Conservation (phyloP, 2,797 vertebrate genomes). For the Leuciscus waleckii region DNA sequence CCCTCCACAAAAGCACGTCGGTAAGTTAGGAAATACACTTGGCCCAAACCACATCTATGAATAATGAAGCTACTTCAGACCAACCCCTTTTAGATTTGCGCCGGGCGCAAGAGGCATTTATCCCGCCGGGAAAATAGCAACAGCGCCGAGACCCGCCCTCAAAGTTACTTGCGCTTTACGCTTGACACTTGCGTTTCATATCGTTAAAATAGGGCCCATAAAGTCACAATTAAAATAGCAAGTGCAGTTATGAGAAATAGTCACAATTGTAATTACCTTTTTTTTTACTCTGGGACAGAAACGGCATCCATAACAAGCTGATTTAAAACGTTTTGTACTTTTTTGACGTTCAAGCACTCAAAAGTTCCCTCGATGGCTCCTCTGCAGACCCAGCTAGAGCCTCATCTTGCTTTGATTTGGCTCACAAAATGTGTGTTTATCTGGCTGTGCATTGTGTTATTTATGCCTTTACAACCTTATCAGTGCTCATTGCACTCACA, state of each 20-base stretch:
- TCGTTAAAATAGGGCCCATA: too few relatives aligned
- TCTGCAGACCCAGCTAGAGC: not conserved
- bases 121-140: too few relatives aligned
- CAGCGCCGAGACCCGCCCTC: too few relatives aligned
- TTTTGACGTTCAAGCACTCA: not conserved
- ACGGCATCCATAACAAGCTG: not conserved
- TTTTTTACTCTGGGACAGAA: not conserved
- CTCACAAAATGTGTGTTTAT: conserved; percentile 6
- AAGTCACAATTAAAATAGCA: not conserved
- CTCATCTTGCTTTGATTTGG: not conserved
- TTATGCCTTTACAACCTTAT: conserved; percentile 34
- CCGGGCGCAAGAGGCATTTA: too few relatives aligned
- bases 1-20: too few relatives aligned
- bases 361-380: not conserved
- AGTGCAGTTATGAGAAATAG: not conserved
- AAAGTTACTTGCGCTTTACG: too few relatives aligned
- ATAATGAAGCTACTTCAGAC: too few relatives aligned
- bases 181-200: too few relatives aligned
- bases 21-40: too few relatives aligned
- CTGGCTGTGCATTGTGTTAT: conserved; percentile 5
- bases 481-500: conserved; percentile 15
- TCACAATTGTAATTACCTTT: not conserved
- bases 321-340: not conserved
- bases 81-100: too few relatives aligned
- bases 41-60: too few relatives aligned